Base-by-base conservation (phyloP, 2,888 invertebrate genomes). In the Eilema caniola region DNA sequence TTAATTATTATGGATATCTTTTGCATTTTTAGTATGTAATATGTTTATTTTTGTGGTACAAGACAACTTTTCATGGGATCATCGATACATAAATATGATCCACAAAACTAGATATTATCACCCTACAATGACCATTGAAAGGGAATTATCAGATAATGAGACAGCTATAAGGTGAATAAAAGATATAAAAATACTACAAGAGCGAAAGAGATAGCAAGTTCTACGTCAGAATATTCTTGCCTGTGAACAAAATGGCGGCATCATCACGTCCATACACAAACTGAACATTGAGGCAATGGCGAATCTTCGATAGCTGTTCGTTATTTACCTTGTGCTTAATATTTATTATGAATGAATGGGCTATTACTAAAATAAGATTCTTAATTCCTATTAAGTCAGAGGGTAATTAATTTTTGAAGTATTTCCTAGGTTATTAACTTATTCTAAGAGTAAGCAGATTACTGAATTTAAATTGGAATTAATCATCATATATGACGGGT, bases 231-330 rank as follows among this genome's bases (percentile, higher is more conserved):
- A 61, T 65, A 41, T 62, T 60, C 31, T 67, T n/a, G 66, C 68
- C 57, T 67, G 67, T 56, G 67, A 72, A 76, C 68, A 73, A 80
- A 69, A 78, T 76, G 76, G 70, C 76, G 66, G 71, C 57, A n/a
- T n/a, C 8, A 37, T 41, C 41, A 41, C 16, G 14, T 47, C 47
- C 7, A 47, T 62, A 20, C n/a, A n/a, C 31, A 56, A 28, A 53
- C 23, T 28, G 14, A 8, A 10, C 67, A 60, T 25, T 66, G n/a
- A n/a, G 24, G 56, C 14, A 64, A 56, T 65, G 20, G 61, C 1
- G 23, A 12, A 59, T 16, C 4, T 0, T 5, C 5, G 20, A 47
- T 20, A 5, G 20, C 7, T 47, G 20, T 47, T 20, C 47, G 47
- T 47, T 20, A 20, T 47, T 47, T 47, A 47, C 7, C 16, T 1